Percentiles rank a stretch among this genome's conserved stretches.
These are phyloP conservation scores for Neotragus pygmaeus DNA, from an alignment of 2,113 vertebrate species.

Conservation along the genomic window DNA sequence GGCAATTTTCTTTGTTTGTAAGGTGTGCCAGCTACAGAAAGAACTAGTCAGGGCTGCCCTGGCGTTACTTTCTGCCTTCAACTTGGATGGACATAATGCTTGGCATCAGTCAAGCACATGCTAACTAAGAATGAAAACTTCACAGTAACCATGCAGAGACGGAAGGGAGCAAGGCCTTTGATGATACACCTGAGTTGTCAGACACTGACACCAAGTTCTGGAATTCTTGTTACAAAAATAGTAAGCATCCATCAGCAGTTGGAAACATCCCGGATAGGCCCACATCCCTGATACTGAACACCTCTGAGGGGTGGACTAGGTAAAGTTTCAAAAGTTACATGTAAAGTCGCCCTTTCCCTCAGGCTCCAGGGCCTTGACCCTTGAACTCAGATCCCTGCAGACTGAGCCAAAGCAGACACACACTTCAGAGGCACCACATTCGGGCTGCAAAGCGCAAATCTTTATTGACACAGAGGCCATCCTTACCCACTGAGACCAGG, in stretches of 20 bases:
- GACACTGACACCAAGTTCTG: neutral
- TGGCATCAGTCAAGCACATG: neutral
- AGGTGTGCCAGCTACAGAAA: neutral
- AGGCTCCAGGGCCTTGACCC: neutral
- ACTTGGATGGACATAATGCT: neutral
- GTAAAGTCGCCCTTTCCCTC: neutral
- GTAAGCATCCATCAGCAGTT: neutral
- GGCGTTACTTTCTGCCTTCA: neutral
- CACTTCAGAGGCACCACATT: neutral
- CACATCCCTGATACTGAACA: neutral
- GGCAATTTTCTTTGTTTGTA: neutral
- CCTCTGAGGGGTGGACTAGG: neutral
- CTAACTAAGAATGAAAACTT: neutral
- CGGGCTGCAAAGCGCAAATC: neutral
- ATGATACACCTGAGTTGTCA: neutral
- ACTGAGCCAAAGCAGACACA: slow-evolving; percentile 30
- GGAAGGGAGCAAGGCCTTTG: neutral
- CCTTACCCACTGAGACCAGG: slow-evolving; percentile 70
- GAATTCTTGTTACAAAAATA: neutral
- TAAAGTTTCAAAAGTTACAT: neutral
- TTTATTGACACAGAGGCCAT: neutral
- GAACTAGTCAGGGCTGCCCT: neutral
- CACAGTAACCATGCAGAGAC: neutral
- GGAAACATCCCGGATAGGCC: neutral
- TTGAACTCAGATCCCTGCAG: neutral